Evolutionary conservation across 2,113 vertebrate species (phyloP).

Genomic region (Mustela nigripes): DNA sequence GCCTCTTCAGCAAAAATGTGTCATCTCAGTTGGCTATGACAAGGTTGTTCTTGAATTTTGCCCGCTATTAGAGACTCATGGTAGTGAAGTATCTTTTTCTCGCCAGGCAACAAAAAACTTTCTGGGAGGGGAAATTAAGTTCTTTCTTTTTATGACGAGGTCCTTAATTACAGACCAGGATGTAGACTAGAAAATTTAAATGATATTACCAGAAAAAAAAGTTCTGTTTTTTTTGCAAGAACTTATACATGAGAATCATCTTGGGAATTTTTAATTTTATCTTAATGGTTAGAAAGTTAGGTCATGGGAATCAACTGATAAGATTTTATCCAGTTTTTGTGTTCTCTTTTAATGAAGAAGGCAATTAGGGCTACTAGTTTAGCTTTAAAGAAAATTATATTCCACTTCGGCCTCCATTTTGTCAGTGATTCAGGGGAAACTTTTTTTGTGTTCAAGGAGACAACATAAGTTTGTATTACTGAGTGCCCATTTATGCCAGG

Average conservation of each 20-base stretch:
- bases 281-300: slow-evolving; percentile 20
- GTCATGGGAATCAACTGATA: slow-evolving; percentile 51
- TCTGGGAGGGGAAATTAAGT: not conserved
- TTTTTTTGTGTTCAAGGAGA: not conserved
- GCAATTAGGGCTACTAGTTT: not conserved
- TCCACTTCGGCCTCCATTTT: slow-evolving; percentile 21
- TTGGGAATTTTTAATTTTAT: slow-evolving; percentile 34
- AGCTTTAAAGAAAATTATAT: not conserved
- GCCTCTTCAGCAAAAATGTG: slow-evolving; percentile 58
- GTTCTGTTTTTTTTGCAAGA: not conserved
- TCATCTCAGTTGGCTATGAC: not conserved
- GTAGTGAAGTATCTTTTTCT: not conserved
- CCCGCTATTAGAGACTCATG: not conserved
- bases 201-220: not conserved
- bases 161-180: slow-evolving; percentile 4
- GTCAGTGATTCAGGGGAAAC: not conserved
- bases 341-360: not conserved
- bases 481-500: not conserved
- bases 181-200: slow-evolving; percentile 25
- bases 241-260: not conserved
- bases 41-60: not conserved
- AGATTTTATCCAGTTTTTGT: slow-evolving; percentile 1
- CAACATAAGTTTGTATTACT: not conserved
- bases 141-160: slow-evolving; percentile 25
- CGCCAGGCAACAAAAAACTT: not conserved